Evolutionary conservation across 2,113 vertebrate genomes (phyloP).

Genomic region (Orthonyx spaldingii): DNA sequence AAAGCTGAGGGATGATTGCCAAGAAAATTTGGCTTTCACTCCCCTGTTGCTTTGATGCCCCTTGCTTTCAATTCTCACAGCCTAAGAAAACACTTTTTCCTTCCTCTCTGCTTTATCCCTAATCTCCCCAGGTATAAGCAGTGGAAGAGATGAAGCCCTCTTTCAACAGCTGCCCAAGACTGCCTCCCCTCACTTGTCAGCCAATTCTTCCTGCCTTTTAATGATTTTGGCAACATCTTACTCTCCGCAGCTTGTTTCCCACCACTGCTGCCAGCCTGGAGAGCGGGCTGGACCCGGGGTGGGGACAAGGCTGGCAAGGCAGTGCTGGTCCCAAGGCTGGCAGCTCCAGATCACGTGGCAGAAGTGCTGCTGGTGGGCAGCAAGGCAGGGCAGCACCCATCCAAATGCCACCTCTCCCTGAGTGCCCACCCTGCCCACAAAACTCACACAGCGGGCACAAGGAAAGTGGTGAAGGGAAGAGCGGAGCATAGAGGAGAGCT

Average conservation of each 20-base stretch:
- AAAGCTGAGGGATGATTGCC: slow-evolving; percentile 39
- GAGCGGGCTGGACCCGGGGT: background rate
- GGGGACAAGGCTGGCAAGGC: background rate
- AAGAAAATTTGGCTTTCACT: slow-evolving; percentile 47
- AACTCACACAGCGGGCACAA: background rate
- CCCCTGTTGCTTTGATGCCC: slow-evolving; percentile 36
- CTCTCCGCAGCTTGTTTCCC: background rate
- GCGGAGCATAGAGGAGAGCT: background rate
- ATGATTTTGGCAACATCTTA: background rate
- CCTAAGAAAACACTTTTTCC: slow-evolving; percentile 4
- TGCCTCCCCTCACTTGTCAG: slow-evolving; percentile 11
- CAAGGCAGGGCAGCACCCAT: background rate
- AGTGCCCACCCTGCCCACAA: too few relatives aligned
- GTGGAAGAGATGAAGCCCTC: background rate
- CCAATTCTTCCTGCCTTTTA: slow-evolving; percentile 37
- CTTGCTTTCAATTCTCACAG: slow-evolving; percentile 6
- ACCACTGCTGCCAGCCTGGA: slow-evolving; percentile 1
- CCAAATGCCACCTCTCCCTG: background rate
- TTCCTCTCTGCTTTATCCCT: background rate
- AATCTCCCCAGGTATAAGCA: slow-evolving; percentile 33
- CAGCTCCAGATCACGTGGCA: background rate
- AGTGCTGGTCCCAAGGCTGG: background rate
- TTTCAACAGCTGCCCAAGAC: slow-evolving; percentile 41
- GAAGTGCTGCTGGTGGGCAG: accelerated
- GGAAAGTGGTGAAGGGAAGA: background rate